Conservation (phyloP, 2,797 vertebrate species). For the Thripadectes ignobilis region DNA sequence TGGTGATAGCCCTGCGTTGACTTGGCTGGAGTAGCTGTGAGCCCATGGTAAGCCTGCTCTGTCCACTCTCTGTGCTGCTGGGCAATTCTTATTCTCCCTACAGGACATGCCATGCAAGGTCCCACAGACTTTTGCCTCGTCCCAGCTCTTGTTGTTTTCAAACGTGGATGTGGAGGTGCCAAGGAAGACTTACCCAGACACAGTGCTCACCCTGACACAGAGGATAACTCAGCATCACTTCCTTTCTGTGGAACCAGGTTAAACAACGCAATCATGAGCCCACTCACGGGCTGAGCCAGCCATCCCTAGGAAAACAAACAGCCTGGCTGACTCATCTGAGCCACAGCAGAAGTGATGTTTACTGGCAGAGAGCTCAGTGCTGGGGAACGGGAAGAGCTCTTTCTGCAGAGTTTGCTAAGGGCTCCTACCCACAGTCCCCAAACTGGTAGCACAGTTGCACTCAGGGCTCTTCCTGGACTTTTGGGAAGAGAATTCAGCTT, state of each 20-base stretch:
- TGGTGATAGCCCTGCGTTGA: not conserved
- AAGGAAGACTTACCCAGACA: not conserved
- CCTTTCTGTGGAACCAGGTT: slow-evolving; percentile 21
- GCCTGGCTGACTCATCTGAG: slow-evolving; percentile 45
- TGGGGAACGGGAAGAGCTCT: slow-evolving; percentile 17
- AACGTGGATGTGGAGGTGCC: accelerated
- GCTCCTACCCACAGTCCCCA: not conserved
- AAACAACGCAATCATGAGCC: slow-evolving; percentile 7
- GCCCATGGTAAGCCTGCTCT: not conserved
- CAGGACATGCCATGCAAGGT: not conserved
- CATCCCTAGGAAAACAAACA: slow-evolving; percentile 58
- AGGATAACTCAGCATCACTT: not conserved
- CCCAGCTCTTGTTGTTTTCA: not conserved
- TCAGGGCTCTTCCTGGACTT: not conserved
- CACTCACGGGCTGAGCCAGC: not conserved
- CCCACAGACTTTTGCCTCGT: not conserved
- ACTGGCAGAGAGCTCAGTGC: slow-evolving; percentile 34
- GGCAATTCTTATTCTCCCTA: slow-evolving; percentile 35
- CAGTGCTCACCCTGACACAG: not conserved
- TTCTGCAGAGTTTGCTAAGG: not conserved
- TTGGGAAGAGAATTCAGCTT: not conserved
- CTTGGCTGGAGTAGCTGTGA: not conserved
- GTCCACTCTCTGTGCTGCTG: not conserved
- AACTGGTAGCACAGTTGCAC: not conserved
- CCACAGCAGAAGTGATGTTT: slow-evolving; percentile 41